Evolutionary conservation across 2,113 vertebrate species (phyloP).

Genomic region (Tragulus kanchil): DNA sequence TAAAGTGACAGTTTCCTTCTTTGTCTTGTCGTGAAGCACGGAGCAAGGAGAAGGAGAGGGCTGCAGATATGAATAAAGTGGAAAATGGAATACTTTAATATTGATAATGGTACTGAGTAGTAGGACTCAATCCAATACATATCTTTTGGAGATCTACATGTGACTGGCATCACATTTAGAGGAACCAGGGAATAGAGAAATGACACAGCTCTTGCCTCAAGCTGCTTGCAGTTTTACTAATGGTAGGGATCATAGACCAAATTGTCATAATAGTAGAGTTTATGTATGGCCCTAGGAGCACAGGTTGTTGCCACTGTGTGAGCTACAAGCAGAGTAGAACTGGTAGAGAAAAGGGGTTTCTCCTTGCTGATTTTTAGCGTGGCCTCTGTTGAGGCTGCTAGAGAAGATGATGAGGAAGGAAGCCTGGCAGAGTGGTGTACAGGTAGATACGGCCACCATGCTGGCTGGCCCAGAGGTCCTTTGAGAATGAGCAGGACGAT

Average conservation of each 20-base stretch:
- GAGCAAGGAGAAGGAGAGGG: not conserved
- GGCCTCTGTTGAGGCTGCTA: not conserved
- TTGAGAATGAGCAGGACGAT: not conserved
- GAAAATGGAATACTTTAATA: slow-evolving; percentile 63
- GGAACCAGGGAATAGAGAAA: slow-evolving; percentile 41
- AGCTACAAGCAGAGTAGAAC: slow-evolving; percentile 42
- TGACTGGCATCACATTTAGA: slow-evolving; percentile 51
- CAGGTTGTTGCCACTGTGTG: slow-evolving; percentile 37
- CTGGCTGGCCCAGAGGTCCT: not conserved
- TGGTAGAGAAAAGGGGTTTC: slow-evolving; percentile 27
- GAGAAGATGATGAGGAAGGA: not conserved
- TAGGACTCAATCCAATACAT: slow-evolving; percentile 68
- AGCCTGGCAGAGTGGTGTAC: not conserved
- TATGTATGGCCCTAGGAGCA: slow-evolving; percentile 44
- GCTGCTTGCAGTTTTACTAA: slow-evolving; percentile 67
- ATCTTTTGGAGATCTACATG: slow-evolving; percentile 65
- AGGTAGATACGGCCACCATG: not conserved
- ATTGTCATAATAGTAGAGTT: slow-evolving; percentile 26
- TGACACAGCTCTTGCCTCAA: slow-evolving; percentile 60
- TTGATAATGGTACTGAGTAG: slow-evolving; percentile 25
- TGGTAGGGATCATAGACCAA: slow-evolving; percentile 67
- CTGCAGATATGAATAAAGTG: not conserved
- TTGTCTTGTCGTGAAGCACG: slow-evolving; percentile 56
- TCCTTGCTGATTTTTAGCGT: slow-evolving; percentile 22
- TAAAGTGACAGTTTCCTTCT: slow-evolving; percentile 75